phyloP scores from a whole-genome alignment of 2,888 invertebrate species.

The Macrosiphum euphorbiae region DNA sequence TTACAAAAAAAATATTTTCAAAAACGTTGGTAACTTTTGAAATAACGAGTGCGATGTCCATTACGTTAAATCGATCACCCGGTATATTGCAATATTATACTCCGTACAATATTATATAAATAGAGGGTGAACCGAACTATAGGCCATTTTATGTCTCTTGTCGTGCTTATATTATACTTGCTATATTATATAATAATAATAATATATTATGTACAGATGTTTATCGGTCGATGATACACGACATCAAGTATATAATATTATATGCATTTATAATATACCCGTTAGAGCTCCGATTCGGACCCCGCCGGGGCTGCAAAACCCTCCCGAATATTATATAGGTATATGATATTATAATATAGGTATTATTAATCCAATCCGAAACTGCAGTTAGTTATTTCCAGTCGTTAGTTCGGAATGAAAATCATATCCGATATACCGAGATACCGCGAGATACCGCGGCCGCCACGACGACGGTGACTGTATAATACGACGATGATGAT shows the following conservation, averaged over 20 bases:
- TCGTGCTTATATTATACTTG: background rate
- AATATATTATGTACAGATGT: background rate
- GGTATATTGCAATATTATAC: too few relatives aligned
- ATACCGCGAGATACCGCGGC: background rate
- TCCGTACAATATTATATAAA: background rate
- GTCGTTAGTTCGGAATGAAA: constrained; percentile 60
- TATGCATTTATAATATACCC: background rate
- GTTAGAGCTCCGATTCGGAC: background rate
- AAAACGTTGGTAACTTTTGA: too few relatives aligned
- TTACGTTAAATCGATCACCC: too few relatives aligned
- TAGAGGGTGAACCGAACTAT: background rate
- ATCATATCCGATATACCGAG: constrained; percentile 52
- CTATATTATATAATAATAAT: background rate
- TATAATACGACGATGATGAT: too few relatives aligned
- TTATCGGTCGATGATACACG: constrained; percentile 16
- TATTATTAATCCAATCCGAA: background rate
- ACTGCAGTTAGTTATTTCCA: constrained; percentile 40
- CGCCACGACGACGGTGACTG: background rate
- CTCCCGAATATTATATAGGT: background rate
- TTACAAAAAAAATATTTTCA: too few relatives aligned
- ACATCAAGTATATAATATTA: background rate
- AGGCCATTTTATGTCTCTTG: background rate
- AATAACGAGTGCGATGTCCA: too few relatives aligned
- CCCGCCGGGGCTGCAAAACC: background rate
- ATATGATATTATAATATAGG: too few relatives aligned